Percentiles rank a stretch among this genome's conserved stretches.
Conservation (phyloP, 2,797 vertebrate species). For the Setipinna tenuifilis region DNA sequence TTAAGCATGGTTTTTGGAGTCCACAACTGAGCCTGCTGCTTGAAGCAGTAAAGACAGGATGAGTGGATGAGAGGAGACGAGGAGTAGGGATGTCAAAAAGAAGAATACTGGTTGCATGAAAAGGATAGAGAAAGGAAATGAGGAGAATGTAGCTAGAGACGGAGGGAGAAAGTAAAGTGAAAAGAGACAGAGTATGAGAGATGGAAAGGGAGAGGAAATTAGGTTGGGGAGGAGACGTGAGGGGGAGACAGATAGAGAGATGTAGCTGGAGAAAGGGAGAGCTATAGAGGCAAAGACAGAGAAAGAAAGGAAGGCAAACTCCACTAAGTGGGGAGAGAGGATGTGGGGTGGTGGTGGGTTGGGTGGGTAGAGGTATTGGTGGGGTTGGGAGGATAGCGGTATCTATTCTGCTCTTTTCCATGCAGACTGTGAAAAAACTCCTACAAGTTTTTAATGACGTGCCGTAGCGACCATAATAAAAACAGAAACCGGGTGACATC, state of each 20-base stretch:
- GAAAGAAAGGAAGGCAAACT: background rate
- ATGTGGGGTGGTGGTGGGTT: too few relatives aligned
- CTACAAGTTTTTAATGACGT: background rate
- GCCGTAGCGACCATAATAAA: background rate
- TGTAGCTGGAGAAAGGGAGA: background rate
- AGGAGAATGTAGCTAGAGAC: too few relatives aligned
- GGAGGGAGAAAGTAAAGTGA: background rate
- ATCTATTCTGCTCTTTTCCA: background rate
- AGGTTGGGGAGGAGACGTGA: background rate
- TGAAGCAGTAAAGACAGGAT: too few relatives aligned
- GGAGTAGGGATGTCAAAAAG: too few relatives aligned
- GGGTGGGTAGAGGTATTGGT: background rate
- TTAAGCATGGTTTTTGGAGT: too few relatives aligned
- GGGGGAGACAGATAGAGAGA: background rate
- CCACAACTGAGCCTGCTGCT: too few relatives aligned
- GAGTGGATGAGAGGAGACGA: too few relatives aligned
- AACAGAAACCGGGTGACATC: slow-evolving; percentile 2
- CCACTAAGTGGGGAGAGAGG: slow-evolving; percentile 6
- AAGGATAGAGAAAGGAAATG: background rate
- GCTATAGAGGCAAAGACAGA: slow-evolving; percentile 3
- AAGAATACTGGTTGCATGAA: too few relatives aligned
- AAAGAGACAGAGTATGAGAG: background rate
- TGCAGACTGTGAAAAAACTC: background rate
- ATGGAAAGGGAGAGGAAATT: background rate
- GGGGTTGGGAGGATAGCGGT: too few relatives aligned